Percentiles rank a stretch among this genome's conserved stretches.
These are phyloP conservation scores for Himalopsyche anomala DNA, from an alignment of 2,888 invertebrate species.

Conservation along the genomic window DNA sequence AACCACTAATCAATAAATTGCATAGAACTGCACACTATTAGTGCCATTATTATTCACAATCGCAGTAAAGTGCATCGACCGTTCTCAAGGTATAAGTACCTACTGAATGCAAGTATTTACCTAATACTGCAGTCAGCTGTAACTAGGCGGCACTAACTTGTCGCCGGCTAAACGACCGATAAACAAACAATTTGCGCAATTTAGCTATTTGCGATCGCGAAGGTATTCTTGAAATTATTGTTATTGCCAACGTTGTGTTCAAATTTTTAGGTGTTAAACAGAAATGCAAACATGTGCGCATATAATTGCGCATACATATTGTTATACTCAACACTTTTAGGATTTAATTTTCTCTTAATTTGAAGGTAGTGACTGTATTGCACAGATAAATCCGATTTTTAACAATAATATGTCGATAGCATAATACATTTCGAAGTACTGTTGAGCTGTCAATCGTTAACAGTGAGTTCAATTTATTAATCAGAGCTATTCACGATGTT, in stretches of 20 bases:
- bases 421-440: too few relatives aligned
- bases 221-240: too few relatives aligned
- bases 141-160: slow-evolving; percentile 41
- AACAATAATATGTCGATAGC: too few relatives aligned
- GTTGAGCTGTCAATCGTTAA: too few relatives aligned
- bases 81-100: slow-evolving; percentile 53
- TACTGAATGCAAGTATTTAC: slow-evolving; percentile 7
- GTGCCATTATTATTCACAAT: slow-evolving; percentile 12
- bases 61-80: slow-evolving; percentile 52
- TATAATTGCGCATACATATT: neutral
- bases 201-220: neutral
- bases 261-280: too few relatives aligned
- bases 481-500: too few relatives aligned
- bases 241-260: neutral
- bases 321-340: too few relatives aligned
- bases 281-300: neutral
- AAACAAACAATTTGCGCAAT: slow-evolving; percentile 37
- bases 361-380: too few relatives aligned
- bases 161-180: slow-evolving; percentile 42
- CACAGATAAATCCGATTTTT: too few relatives aligned
- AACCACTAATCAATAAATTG: slow-evolving; percentile 1
- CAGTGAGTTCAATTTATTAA: too few relatives aligned
- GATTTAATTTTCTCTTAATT: too few relatives aligned
- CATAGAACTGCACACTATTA: neutral
- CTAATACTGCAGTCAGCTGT: slow-evolving; percentile 44